These are phyloP conservation scores for Lycodopsis pacificus DNA, from an alignment of 2,797 vertebrate species.

Conservation along the genomic window DNA sequence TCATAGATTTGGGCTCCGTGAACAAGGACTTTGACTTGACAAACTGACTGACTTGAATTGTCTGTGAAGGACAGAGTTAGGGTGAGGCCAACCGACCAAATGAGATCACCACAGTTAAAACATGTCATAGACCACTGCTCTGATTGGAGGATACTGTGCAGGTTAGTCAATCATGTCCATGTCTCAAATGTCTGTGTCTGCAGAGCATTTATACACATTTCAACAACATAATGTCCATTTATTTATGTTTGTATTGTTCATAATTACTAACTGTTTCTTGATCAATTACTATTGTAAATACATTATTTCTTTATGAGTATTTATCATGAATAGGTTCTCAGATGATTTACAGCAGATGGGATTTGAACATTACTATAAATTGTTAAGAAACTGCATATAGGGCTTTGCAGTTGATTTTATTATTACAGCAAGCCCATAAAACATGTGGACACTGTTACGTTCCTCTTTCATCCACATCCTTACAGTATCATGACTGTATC, in stretches of 20 bases:
- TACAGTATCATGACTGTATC: neutral
- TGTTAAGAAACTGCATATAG: neutral
- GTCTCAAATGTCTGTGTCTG: neutral
- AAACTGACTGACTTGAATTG: neutral
- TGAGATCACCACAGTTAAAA: neutral
- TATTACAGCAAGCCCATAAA: neutral
- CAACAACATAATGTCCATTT: conserved; percentile 5
- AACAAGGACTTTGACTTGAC: neutral
- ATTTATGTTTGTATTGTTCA: neutral
- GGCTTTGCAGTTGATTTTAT: neutral
- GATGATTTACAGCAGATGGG: conserved; percentile 1
- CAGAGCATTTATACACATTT: conserved; percentile 35
- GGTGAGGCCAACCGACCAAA: neutral
- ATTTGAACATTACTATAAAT: neutral
- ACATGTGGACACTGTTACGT: neutral
- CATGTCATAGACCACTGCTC: neutral
- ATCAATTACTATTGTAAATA: neutral
- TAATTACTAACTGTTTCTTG: conserved; percentile 14
- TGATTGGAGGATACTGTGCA: neutral
- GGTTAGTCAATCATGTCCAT: neutral
- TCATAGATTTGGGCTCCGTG: neutral
- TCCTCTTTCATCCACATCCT: neutral
- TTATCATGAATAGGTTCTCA: neutral
- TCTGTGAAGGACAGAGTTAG: neutral
- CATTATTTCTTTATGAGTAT: neutral